These are phyloP conservation scores for Iphiclides podalirius DNA, from an alignment of 2,888 invertebrate genomes.

Conservation along the genomic window DNA sequence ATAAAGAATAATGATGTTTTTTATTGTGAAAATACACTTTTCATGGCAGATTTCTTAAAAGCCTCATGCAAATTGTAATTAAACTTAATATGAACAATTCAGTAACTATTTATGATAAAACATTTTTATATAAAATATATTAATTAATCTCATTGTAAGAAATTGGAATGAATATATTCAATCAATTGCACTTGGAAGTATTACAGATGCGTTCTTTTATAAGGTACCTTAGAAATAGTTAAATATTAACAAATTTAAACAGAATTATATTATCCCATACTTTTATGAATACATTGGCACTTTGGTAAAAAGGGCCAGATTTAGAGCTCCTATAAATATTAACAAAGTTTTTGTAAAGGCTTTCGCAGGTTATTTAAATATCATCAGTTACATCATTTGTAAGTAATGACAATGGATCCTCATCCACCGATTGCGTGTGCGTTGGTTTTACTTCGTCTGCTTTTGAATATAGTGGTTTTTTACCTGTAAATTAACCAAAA, in stretches of 20 bases:
- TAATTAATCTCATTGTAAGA: constrained; percentile 14
- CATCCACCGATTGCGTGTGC: constrained; percentile 45
- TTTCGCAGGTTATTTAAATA: too few relatives aligned
- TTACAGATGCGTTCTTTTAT: constrained; percentile 6
- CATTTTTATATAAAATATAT: constrained; percentile 20
- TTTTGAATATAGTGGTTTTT: constrained; percentile 25
- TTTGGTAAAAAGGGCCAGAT: background rate
- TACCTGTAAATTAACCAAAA: constrained; percentile 28
- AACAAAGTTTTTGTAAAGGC: too few relatives aligned
- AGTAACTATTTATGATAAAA: constrained; percentile 11
- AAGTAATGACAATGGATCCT: constrained; percentile 56
- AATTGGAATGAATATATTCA: constrained; percentile 20
- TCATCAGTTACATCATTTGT: constrained; percentile 43
- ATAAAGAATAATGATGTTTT: too few relatives aligned
- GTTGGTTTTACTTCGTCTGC: constrained; percentile 35
- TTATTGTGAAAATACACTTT: too few relatives aligned
- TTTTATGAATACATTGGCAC: constrained; percentile 8
- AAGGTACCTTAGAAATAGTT: constrained; percentile 23
- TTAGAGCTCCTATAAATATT: background rate
- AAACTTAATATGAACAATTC: too few relatives aligned
- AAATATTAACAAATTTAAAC: constrained; percentile 9
- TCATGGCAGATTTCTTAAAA: too few relatives aligned
- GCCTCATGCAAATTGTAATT: too few relatives aligned
- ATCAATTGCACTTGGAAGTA: constrained; percentile 18
- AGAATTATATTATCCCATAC: background rate